phyloP scores from a whole-genome alignment of 1,140 invertebrate genomes.

The Copidosoma floridanum region DNA sequence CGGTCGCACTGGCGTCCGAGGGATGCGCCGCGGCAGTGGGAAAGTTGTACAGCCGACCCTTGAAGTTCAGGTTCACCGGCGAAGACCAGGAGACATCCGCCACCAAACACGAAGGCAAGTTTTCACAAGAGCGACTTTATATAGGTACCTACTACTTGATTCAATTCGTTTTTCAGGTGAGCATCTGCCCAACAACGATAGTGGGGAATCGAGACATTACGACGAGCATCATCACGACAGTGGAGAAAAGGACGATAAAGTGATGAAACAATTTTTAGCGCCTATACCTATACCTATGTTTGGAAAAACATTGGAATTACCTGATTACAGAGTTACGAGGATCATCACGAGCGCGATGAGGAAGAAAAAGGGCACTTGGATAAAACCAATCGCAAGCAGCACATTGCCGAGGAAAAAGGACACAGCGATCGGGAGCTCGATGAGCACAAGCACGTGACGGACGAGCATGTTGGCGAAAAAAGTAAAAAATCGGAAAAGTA shows the following conservation, averaged over 20 bases:
- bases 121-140: too few species aligned
- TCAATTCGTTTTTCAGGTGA: constrained; percentile 3
- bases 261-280: too few species aligned
- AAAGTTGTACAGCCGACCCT: constrained; percentile 27
- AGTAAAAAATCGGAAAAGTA: constrained; percentile 51
- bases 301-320: too few species aligned
- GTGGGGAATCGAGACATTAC: neutral
- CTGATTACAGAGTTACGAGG: constrained; percentile 48
- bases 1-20: too few species aligned
- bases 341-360: constrained; percentile 47
- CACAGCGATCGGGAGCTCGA: constrained; percentile 47
- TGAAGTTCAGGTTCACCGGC: constrained; percentile 28
- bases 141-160: neutral
- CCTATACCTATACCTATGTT: too few species aligned
- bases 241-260: too few species aligned
- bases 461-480: constrained; percentile 46
- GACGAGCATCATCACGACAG: constrained; percentile 12
- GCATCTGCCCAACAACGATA: neutral
- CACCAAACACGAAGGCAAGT: constrained; percentile 33
- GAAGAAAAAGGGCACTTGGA: constrained; percentile 48
- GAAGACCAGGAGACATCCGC: constrained; percentile 39
- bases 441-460: constrained; percentile 49
- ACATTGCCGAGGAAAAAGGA: constrained; percentile 45
- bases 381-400: constrained; percentile 43
- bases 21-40: constrained; percentile 1